A percentile compares a stretch with the other conserved stretches of the same genome.
Conservation (phyloP, 2,888 invertebrate species). For the Fissipunctia ypsillon region DNA sequence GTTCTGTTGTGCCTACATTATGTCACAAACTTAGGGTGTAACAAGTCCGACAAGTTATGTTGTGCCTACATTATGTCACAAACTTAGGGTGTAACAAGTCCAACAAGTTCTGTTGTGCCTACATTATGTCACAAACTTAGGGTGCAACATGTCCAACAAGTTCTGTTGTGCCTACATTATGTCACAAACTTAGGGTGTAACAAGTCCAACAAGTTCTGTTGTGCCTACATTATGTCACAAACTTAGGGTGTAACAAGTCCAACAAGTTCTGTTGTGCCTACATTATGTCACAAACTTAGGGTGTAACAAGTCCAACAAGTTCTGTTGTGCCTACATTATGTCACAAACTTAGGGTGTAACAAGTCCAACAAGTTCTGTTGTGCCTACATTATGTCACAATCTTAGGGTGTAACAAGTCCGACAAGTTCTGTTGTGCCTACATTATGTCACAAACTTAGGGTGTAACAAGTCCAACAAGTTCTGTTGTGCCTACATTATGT, state of each 20-base stretch:
- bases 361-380: neutral
- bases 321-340: neutral
- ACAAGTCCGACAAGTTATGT: neutral
- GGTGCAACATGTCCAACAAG: neutral
- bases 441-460: neutral
- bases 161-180: neutral
- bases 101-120: neutral
- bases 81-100: neutral
- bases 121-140: neutral
- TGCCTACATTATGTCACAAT: neutral
- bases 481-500: neutral
- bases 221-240: neutral
- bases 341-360: neutral
- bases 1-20: neutral
- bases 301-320: neutral
- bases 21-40: neutral
- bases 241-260: neutral
- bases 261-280: neutral
- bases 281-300: neutral
- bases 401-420: neutral
- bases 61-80: neutral
- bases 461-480: neutral
- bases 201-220: slow-evolving; percentile 1
- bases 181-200: neutral
- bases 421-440: neutral